Base-by-base conservation (phyloP, 2,888 invertebrate species). In the Cartodere bifasciata region DNA sequence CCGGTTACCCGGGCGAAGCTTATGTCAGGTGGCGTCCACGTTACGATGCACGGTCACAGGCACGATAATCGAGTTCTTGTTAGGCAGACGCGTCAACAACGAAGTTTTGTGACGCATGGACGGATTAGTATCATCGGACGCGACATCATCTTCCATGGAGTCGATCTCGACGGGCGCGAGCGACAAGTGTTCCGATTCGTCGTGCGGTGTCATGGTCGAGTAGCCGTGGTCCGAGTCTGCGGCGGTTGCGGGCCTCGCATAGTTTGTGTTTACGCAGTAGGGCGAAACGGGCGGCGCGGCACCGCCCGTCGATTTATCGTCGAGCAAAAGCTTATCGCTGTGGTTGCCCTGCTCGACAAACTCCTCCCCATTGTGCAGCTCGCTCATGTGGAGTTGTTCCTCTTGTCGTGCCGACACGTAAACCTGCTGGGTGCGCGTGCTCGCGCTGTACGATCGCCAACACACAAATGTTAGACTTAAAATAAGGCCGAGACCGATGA, bases 181-280 rank as follows among this genome's bases (percentile, higher is more conserved):
- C 5, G 79, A 80, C 41, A 82, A 74, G 44, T 83, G 81, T 52
- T 87, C 86, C 1, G 83, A 84, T 52, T 87, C 87, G 50, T 88
- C 87, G 46, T 87, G 86, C 2, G 85, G 86, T 1, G 87, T 88
- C 88, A 88, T 88, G 0, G 88, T 88, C 3, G 87, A 88, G 59
- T 92, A 92, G 2, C 92, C 92, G 52, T 91, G 88, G 63, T 92
- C 92, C n/a, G 86, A 88, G 45, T 80, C 80, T 24, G 77, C 79
- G 0, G 80, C 76, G 1, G 78, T 72, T 25, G 77, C 73, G 3
- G 83, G 75, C 16, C 85, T 69, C 22, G 82, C 65, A 54, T 86
- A 87, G 31, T 76, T 78, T 1, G 84, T 82, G 24, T 84, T 77
- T 37, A 88, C 80, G 38, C 85, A 75, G 55, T 91, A 91, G 0